Conservation (phyloP, 2,797 vertebrate genomes). For the Coracias cyanogaster region DNA sequence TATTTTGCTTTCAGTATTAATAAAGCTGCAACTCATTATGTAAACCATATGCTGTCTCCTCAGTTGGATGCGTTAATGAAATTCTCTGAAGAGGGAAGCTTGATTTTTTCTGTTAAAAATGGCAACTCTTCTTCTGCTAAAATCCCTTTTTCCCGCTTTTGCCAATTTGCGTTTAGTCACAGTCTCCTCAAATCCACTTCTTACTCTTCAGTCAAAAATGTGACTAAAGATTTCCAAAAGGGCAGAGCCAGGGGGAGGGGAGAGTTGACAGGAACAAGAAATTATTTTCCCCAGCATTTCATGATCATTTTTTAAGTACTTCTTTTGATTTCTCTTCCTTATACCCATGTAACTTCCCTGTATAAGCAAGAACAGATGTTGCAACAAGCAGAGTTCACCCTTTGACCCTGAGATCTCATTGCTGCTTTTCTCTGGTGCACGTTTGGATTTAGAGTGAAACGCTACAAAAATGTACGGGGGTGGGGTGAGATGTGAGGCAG, state of each 20-base stretch:
- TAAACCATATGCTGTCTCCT: neutral
- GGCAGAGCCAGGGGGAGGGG: neutral
- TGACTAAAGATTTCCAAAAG: slow-evolving; percentile 19
- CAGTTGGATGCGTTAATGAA: neutral
- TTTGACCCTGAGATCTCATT: slow-evolving; percentile 16
- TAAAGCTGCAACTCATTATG: slow-evolving; percentile 25
- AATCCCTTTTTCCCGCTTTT: neutral
- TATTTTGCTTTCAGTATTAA: slow-evolving; percentile 24
- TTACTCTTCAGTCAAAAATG: slow-evolving; percentile 22
- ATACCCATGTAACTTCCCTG: slow-evolving; percentile 49
- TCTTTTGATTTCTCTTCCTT: slow-evolving; percentile 72
- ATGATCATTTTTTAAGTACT: slow-evolving; percentile 46
- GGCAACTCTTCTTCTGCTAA: neutral
- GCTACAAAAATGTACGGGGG: slow-evolving; percentile 45
- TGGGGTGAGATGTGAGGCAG: neutral
- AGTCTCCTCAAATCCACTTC: slow-evolving; percentile 11
- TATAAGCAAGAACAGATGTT: slow-evolving; percentile 80
- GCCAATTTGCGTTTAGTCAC: slow-evolving; percentile 10
- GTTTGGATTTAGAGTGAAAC: slow-evolving; percentile 68
- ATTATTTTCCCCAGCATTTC: slow-evolving; percentile 64
- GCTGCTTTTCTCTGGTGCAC: slow-evolving; percentile 21
- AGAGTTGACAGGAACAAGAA: slow-evolving; percentile 57
- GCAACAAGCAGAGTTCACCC: slow-evolving; percentile 56
- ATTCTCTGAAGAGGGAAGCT: neutral
- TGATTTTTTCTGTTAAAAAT: slow-evolving; percentile 6